Evolutionary conservation across 2,113 vertebrate genomes (phyloP).

Genomic region (Tonatia bakeri): DNA sequence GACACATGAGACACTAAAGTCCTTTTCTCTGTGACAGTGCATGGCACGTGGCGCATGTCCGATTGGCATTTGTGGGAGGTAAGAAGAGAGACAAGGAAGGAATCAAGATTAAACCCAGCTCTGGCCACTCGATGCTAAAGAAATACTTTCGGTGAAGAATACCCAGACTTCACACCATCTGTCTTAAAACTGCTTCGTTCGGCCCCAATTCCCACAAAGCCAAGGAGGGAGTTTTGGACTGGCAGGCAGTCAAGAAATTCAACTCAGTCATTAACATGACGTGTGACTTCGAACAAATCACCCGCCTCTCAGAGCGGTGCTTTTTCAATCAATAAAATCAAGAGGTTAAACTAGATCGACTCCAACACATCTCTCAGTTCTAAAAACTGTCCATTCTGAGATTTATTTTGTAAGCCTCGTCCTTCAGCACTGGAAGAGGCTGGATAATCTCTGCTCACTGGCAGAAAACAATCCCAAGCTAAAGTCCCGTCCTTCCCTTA

Average conservation of each 20-base stretch:
- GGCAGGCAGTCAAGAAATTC: not conserved
- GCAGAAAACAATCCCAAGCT: not conserved
- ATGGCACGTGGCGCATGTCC: not conserved
- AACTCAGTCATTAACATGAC: not conserved
- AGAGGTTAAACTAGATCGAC: not conserved
- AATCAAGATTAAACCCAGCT: not conserved
- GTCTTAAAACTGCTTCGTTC: not conserved
- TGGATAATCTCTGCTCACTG: not conserved
- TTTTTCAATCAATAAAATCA: not conserved
- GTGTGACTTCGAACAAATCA: not conserved
- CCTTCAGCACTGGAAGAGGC: not conserved
- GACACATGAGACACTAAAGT: not conserved
- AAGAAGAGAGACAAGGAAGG: not conserved
- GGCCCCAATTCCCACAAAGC: not conserved
- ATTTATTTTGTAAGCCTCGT: not conserved
- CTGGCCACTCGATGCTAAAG: not conserved
- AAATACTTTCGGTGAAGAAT: not conserved
- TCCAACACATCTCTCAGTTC: not conserved
- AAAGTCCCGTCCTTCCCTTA: not conserved
- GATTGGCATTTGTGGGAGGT: not conserved
- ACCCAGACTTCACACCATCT: not conserved
- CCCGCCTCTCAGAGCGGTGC: not conserved
- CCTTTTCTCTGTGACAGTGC: not conserved
- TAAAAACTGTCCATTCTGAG: not conserved
- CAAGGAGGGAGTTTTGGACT: not conserved